A percentile compares a stretch with the other conserved stretches of the same genome.
phyloP scores from a whole-genome alignment of 2,113 vertebrate species.

The Erythrolamprus reginae region DNA sequence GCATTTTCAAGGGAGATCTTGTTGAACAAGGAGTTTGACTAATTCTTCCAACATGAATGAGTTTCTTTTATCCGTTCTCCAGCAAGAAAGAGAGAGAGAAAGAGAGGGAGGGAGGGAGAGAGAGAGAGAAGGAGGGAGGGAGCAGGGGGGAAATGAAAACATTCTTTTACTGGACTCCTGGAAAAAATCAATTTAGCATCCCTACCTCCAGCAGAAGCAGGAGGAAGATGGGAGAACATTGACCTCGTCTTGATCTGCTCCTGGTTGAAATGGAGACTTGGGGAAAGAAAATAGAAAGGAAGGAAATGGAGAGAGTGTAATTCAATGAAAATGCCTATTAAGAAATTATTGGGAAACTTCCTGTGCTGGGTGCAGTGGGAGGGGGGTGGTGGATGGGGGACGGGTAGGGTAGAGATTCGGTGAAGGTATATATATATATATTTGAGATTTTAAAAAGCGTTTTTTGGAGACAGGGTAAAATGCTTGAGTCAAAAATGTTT shows the following conservation, averaged over 20 bases:
- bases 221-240: conserved; percentile 10
- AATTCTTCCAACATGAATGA: conserved; percentile 66
- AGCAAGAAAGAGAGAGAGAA: no score
- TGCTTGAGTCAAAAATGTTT: background rate
- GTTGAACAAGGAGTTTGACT: conserved; percentile 69
- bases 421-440: background rate
- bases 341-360: conserved; percentile 11
- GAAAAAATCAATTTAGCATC: conserved; percentile 51
- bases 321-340: conserved; percentile 29
- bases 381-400: no score
- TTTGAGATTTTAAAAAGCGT: background rate
- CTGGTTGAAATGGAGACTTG: conserved; percentile 22
- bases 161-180: conserved; percentile 17
- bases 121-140: conserved; percentile 29
- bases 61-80: conserved; percentile 42
- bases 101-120: conserved; percentile 29
- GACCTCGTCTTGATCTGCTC: conserved; percentile 25
- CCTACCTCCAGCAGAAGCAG: conserved; percentile 28
- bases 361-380: background rate
- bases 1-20: conserved; percentile 65
- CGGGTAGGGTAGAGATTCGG: background rate
- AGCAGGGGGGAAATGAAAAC: conserved; percentile 38
- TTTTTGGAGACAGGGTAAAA: background rate
- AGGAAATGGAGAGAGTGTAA: conserved; percentile 42
- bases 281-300: background rate